Conservation (phyloP, 2,797 vertebrate genomes). For the Uromys caudimaculatus region DNA sequence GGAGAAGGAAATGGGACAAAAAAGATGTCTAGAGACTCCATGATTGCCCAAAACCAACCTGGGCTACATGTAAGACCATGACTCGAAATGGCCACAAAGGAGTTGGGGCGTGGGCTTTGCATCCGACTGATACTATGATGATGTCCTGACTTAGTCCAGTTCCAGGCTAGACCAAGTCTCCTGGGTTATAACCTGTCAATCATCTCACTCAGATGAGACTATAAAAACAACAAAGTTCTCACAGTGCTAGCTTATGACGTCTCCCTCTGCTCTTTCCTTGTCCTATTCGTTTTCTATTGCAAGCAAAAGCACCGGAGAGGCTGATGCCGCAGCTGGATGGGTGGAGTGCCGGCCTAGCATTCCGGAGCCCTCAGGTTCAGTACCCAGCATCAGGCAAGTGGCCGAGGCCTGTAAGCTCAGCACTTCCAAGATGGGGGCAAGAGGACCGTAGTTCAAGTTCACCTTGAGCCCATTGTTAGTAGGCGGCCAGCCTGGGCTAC, state of each 20-base stretch:
- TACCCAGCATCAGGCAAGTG: not conserved
- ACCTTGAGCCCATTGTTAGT: not conserved
- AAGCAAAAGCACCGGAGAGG: not conserved
- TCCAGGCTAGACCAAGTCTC: not conserved
- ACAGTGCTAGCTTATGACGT: not conserved
- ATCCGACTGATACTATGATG: fast-evolving
- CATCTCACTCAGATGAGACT: not conserved
- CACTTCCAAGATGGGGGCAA: not conserved
- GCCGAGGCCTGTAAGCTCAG: not conserved
- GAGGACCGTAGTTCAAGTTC: not conserved
- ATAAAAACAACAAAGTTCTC: not conserved
- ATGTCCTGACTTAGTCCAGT: not conserved
- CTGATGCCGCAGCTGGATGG: too few relatives aligned
- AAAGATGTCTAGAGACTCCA: not conserved
- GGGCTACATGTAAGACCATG: not conserved
- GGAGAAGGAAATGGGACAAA: not conserved
- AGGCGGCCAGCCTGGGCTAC: not conserved
- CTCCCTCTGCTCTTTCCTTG: too few relatives aligned
- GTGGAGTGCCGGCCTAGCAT: not conserved
- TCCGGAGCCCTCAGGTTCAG: not conserved
- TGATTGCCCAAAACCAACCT: not conserved
- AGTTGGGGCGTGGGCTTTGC: not conserved
- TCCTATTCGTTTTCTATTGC: not conserved
- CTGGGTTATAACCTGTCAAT: not conserved
- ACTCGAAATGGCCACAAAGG: not conserved